Evolutionary conservation across 2,113 vertebrate species (phyloP).

Genomic region (Psilopsiagon aymara): DNA sequence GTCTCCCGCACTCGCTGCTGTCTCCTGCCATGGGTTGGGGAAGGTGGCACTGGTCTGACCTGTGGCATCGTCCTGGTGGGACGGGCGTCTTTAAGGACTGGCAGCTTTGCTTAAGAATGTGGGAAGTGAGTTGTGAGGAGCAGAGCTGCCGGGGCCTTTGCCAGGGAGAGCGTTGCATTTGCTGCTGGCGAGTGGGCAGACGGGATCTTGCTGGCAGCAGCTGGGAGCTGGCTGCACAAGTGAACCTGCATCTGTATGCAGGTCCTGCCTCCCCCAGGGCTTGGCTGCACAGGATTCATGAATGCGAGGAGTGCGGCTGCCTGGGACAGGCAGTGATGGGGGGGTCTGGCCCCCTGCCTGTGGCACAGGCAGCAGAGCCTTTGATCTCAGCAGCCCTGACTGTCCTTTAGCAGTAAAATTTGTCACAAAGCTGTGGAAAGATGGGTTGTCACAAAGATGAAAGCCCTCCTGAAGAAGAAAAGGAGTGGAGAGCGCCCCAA

Average conservation of each 20-base stretch:
- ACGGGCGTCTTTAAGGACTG: not conserved
- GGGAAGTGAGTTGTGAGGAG: not conserved
- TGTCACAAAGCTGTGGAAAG: not conserved
- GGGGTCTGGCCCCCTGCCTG: not conserved
- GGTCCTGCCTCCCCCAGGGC: not conserved
- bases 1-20: not conserved
- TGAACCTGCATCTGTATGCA: not conserved
- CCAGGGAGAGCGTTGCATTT: not conserved
- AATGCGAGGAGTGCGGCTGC: accelerated
- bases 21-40: not conserved
- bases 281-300: accelerated
- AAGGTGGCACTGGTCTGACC: not conserved
- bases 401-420: not conserved
- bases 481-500: not conserved
- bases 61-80: accelerated
- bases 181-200: not conserved
- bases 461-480: not conserved
- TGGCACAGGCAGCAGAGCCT: not conserved
- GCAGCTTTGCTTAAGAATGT: not conserved
- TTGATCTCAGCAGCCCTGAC: not conserved
- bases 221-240: not conserved
- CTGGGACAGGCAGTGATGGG: not conserved
- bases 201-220: not conserved
- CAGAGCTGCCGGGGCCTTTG: not conserved
- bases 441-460: not conserved